Evolutionary conservation across 1,140 invertebrate genomes (phyloP).

Genomic region (Antheraea mylitta): DNA sequence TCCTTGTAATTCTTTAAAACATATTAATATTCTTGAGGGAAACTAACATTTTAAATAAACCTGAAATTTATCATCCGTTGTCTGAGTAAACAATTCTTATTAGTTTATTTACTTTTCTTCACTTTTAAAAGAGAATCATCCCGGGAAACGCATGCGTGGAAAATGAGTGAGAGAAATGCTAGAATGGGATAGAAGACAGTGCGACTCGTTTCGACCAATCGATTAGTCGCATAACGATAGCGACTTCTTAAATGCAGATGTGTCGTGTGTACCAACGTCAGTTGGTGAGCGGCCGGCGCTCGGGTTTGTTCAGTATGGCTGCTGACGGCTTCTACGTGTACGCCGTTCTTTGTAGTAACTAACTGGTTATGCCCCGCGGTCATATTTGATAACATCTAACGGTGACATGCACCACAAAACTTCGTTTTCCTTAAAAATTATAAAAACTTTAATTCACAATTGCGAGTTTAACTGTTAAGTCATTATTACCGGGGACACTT

Average conservation of each 20-base stretch:
- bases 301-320: slow-evolving; percentile 50
- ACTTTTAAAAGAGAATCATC: slow-evolving; percentile 63
- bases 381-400: slow-evolving; percentile 33
- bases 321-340: slow-evolving; percentile 31
- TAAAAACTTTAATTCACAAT: neutral
- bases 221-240: slow-evolving; percentile 78
- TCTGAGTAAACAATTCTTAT: slow-evolving; percentile 55
- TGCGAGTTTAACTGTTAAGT: slow-evolving; percentile 19
- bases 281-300: slow-evolving; percentile 61
- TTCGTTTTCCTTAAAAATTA: slow-evolving; percentile 24
- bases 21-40: neutral
- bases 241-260: slow-evolving; percentile 78
- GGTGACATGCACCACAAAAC: slow-evolving; percentile 33
- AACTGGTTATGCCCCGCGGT: slow-evolving; percentile 39
- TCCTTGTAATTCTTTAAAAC: neutral
- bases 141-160: slow-evolving; percentile 54
- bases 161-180: slow-evolving; percentile 47
- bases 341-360: slow-evolving; percentile 59
- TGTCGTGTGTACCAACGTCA: slow-evolving; percentile 72
- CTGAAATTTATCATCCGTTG: slow-evolving; percentile 7
- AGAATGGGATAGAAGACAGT: slow-evolving; percentile 61
- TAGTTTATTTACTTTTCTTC: slow-evolving; percentile 73
- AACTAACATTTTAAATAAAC: too few species aligned
- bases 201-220: slow-evolving; percentile 73
- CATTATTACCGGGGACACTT: slow-evolving; percentile 43